Conservation (phyloP, 2,113 vertebrate genomes). For the Malurus alboscapulatus region DNA sequence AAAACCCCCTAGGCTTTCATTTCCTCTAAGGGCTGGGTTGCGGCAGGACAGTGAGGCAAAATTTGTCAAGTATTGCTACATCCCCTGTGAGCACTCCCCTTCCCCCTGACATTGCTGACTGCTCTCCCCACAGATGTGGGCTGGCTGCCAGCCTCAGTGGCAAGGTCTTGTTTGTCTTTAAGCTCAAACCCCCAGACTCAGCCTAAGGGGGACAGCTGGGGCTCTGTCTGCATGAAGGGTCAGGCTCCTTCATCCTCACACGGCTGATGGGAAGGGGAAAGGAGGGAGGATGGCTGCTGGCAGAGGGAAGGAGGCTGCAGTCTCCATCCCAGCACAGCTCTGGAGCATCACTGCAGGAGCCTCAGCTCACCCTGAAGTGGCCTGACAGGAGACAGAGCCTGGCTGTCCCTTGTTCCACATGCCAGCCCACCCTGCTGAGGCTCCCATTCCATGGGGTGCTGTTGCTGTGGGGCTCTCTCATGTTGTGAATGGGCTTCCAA, state of each 20-base stretch:
- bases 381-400: not conserved
- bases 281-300: not conserved
- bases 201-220: not conserved
- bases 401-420: not conserved
- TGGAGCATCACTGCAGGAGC: not conserved
- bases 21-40: conserved; percentile 12
- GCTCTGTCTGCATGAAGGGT: not conserved
- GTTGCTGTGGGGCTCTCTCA: rapidly evolving
- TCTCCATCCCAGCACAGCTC: not conserved
- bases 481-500: not conserved
- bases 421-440: not conserved
- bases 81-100: rapidly evolving
- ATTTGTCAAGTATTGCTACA: not conserved
- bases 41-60: not conserved
- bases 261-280: not conserved
- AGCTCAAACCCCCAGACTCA: not conserved
- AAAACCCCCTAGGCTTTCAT: not conserved
- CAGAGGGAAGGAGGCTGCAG: not conserved
- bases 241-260: not conserved
- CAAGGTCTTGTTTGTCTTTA: not conserved
- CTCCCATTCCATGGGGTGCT: rapidly evolving
- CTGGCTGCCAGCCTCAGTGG: not conserved
- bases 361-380: not conserved
- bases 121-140: not conserved
- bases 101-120: not conserved